A percentile compares a stretch with the other conserved stretches of the same genome.
Evolutionary conservation across 2,888 invertebrate species (phyloP).

Genomic region (Molanna angustata): DNA sequence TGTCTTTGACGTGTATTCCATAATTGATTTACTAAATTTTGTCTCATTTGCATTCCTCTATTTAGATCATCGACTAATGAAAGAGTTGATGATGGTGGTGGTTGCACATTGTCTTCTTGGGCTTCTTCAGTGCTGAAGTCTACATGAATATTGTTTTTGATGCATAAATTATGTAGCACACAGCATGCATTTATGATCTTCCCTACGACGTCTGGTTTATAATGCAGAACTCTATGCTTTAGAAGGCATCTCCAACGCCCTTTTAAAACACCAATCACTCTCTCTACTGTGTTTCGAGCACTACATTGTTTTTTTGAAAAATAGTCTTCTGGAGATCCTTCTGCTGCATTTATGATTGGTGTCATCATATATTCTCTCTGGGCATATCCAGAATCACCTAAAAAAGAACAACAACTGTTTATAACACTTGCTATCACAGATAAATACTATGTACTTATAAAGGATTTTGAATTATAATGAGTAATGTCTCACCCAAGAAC

Average conservation of each 20-base stretch:
- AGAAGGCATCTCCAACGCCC: conserved; percentile 3
- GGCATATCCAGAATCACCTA: conserved; percentile 4
- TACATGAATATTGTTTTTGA: not conserved
- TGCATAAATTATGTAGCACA: conserved; percentile 1
- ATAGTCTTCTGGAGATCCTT: conserved; percentile 5
- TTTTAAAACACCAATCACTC: conserved; percentile 2
- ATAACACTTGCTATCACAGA: not conserved
- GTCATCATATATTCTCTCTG: conserved; percentile 3
- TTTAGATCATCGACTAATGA: not conserved
- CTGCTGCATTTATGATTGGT: conserved; percentile 3
- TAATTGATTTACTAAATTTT: not conserved
- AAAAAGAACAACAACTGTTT: conserved; percentile 2
- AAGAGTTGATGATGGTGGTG: not conserved
- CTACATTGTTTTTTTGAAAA: not conserved
- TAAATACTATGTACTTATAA: conserved; percentile 1
- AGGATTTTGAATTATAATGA: not conserved
- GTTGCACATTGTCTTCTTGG: not conserved
- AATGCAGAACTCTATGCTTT: conserved; percentile 2
- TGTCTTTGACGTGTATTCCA: not conserved
- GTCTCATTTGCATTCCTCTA: not conserved
- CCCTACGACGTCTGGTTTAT: not conserved
- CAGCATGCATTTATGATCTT: conserved; percentile 5
- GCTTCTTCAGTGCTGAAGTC: not conserved
- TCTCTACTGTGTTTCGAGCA: conserved; percentile 2
- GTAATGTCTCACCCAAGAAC: not conserved